A percentile compares a stretch with the other conserved stretches of the same genome.
These are phyloP conservation scores for Drosophila multiciliata DNA, from an alignment of 2,888 invertebrate species.

Conservation along the genomic window DNA sequence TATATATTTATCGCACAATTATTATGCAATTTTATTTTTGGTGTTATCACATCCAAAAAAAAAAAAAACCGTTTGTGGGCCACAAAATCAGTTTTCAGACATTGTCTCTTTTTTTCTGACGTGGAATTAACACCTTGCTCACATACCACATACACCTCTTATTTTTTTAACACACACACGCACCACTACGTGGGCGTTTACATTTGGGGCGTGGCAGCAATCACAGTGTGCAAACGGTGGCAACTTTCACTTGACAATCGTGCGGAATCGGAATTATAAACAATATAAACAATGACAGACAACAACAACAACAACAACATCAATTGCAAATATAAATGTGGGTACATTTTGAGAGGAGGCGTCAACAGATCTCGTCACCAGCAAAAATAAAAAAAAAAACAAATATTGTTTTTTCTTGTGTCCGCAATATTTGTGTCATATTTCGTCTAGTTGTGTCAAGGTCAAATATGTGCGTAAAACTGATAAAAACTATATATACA, in stretches of 20 bases:
- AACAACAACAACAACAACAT: conserved; percentile 25
- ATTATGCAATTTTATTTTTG: conserved; percentile 42
- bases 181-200: conserved; percentile 45
- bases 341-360: conserved; percentile 41
- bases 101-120: conserved; percentile 28
- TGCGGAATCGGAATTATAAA: conserved; percentile 69
- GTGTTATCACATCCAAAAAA: conserved; percentile 39
- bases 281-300: conserved; percentile 34
- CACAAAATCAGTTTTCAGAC: conserved; percentile 37
- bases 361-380: conserved; percentile 56
- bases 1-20: conserved; percentile 16
- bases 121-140: conserved; percentile 81
- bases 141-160: conserved; percentile 56
- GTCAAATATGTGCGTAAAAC: conserved; percentile 36
- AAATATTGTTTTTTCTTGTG: conserved; percentile 20
- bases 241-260: conserved; percentile 73
- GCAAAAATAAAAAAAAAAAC: conserved; percentile 7
- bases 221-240: conserved; percentile 59
- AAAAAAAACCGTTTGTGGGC: conserved; percentile 3
- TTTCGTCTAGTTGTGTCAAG: conserved; percentile 52
- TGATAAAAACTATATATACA: neutral
- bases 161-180: conserved; percentile 16
- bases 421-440: conserved; percentile 66
- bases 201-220: conserved; percentile 59
- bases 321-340: conserved; percentile 39